Evolutionary conservation across 2,113 vertebrate species (phyloP).

Genomic region (Rhynchopsitta pachyrhyncha): DNA sequence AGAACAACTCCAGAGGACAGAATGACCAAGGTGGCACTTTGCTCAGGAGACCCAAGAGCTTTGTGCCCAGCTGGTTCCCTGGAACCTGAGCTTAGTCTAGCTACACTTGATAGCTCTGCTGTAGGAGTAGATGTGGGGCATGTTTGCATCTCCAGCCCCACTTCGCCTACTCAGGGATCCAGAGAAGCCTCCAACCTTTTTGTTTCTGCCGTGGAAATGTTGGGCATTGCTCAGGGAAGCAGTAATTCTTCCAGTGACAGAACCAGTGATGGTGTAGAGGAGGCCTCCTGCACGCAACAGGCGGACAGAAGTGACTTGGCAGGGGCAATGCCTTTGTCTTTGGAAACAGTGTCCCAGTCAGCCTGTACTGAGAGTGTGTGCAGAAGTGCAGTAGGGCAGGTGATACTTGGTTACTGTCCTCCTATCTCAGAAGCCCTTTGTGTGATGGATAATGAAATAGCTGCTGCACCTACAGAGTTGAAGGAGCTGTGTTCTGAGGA

Average conservation of each 20-base stretch:
- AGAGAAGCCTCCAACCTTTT: background rate
- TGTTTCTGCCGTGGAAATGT: background rate
- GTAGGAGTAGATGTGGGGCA: background rate
- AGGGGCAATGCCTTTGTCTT: background rate
- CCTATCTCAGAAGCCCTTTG: background rate
- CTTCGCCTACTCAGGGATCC: background rate
- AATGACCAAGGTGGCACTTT: background rate
- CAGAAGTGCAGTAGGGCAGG: background rate
- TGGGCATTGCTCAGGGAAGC: background rate
- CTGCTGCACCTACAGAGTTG: conserved; percentile 51
- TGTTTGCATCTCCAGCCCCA: background rate
- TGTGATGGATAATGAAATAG: background rate
- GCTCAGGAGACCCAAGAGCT: background rate
- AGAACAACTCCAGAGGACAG: background rate
- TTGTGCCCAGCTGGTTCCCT: background rate
- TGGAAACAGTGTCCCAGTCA: background rate
- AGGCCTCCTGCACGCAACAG: background rate
- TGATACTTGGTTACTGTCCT: background rate
- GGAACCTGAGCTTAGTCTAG: background rate
- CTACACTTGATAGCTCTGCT: background rate
- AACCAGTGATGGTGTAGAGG: background rate
- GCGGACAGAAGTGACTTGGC: background rate
- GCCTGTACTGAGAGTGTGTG: background rate
- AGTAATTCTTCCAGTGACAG: background rate
- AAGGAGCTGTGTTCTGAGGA: conserved; percentile 36